Percentiles rank a stretch among this genome's conserved stretches.
Evolutionary conservation across 2,888 invertebrate species (phyloP).

Genomic region (Criorhina ranunculi): DNA sequence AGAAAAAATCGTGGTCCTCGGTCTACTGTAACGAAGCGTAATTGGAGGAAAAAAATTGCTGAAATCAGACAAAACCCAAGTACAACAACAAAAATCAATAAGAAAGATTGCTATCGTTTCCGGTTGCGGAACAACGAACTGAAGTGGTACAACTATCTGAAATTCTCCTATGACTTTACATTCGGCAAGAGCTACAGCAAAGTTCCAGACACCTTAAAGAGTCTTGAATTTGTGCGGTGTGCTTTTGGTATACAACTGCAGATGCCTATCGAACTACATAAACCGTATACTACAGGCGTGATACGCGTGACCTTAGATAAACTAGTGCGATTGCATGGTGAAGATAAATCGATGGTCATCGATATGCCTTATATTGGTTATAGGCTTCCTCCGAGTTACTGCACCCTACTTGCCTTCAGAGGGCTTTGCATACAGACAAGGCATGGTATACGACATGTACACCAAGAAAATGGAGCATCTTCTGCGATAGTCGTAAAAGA

Average conservation of each 20-base stretch:
- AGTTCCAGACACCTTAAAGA: conserved; percentile 6
- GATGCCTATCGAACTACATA: neutral
- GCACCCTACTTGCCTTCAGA: conserved; percentile 81
- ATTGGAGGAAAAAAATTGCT: conserved; percentile 81
- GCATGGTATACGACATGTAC: conserved; percentile 12
- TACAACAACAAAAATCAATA: neutral
- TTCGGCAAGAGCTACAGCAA: conserved; percentile 69
- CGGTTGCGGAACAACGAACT: conserved; percentile 75
- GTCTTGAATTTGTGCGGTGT: conserved; percentile 53
- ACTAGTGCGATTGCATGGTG: conserved; percentile 23
- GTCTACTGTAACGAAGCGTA: conserved; percentile 79
- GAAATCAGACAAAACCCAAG: conserved; percentile 78
- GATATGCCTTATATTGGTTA: conserved; percentile 25
- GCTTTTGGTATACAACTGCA: conserved; percentile 73
- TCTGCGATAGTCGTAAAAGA: neutral
- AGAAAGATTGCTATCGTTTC: conserved; percentile 50
- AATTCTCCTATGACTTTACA: conserved; percentile 81
- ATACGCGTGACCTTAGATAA: conserved; percentile 39
- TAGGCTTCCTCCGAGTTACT: conserved; percentile 81
- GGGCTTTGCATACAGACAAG: conserved; percentile 80
- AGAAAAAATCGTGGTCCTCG: conserved; percentile 77
- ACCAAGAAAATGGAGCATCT: neutral
- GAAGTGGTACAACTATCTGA: conserved; percentile 80
- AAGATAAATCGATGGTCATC: conserved; percentile 6
- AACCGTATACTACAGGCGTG: conserved; percentile 27